A percentile compares a stretch with the other conserved stretches of the same genome.
Conservation (phyloP, 1,140 invertebrate species). For the Drosophila tropicalis region DNA sequence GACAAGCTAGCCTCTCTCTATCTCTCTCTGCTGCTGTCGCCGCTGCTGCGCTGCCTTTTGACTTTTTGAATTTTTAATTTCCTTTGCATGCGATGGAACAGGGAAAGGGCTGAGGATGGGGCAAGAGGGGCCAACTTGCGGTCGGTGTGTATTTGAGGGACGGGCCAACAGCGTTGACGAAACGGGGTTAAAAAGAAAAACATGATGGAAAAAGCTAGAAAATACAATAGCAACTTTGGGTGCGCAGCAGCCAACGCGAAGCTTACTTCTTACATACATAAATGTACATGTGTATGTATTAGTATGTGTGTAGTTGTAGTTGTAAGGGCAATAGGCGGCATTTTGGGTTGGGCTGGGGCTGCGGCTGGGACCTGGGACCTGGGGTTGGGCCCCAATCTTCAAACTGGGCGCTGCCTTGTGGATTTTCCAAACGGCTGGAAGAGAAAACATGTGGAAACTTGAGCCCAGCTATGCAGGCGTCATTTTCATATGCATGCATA, state of each 20-base stretch:
- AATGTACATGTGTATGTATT: not conserved
- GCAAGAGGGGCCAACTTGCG: constrained; percentile 20
- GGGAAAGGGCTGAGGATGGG: not conserved
- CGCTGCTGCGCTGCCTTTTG: constrained; percentile 61
- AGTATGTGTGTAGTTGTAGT: constrained; percentile 31
- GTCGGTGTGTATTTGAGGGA: constrained; percentile 31
- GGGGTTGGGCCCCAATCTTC: constrained; percentile 55
- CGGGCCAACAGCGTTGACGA: constrained; percentile 64
- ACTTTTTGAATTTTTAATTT: constrained; percentile 81
- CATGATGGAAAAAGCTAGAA: constrained; percentile 77
- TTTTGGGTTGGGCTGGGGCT: constrained; percentile 66
- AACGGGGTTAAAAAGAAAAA: constrained; percentile 81
- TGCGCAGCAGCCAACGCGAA: constrained; percentile 57
- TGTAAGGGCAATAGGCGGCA: constrained; percentile 73
- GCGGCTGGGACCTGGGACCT: constrained; percentile 60
- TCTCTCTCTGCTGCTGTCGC: constrained; percentile 18
- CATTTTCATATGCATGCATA: constrained; percentile 17
- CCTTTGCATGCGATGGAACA: constrained; percentile 68
- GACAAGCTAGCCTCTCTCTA: constrained; percentile 13
- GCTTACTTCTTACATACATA: constrained; percentile 23
- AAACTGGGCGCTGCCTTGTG: constrained; percentile 37
- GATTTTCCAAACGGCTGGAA: constrained; percentile 52
- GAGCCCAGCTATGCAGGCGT: constrained; percentile 68
- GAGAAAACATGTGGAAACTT: constrained; percentile 79
- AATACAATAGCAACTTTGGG: constrained; percentile 66